These are phyloP conservation scores for Ichneumoninae sp. DNA, from an alignment of 2,888 invertebrate species.

Conservation along the genomic window DNA sequence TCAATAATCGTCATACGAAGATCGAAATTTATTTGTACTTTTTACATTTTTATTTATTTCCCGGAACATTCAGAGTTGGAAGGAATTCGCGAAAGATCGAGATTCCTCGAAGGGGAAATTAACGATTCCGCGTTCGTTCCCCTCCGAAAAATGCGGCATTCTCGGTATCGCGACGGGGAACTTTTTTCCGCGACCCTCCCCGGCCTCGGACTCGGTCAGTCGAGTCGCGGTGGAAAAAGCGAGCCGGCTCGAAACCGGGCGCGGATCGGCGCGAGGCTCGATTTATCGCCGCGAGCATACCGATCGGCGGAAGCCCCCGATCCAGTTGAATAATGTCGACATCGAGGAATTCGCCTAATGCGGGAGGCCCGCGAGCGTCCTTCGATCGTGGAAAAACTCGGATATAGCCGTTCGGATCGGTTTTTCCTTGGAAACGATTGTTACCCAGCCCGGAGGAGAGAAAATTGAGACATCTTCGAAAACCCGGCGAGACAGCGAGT, in stretches of 20 bases:
- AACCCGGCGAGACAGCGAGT: conserved; percentile 2
- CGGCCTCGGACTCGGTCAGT: neutral
- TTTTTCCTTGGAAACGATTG: conserved; percentile 20
- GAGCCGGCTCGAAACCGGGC: neutral
- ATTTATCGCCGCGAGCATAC: conserved; percentile 26
- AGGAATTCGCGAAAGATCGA: conserved; percentile 67
- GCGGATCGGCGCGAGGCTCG: conserved; percentile 11
- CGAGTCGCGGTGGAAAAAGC: neutral
- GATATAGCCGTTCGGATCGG: neutral
- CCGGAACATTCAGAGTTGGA: neutral
- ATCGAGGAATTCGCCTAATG: conserved; percentile 34
- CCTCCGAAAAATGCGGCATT: conserved; percentile 23
- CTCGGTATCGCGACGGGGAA: neutral
- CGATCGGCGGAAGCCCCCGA: conserved; percentile 12
- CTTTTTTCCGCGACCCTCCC: conserved; percentile 10
- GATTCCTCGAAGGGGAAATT: conserved; percentile 68
- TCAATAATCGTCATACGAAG: no score
- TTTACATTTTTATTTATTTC: neutral
- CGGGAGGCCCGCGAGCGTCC: neutral
- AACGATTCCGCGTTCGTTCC: conserved; percentile 33
- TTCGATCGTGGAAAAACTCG: neutral
- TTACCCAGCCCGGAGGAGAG: neutral
- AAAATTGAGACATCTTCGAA: conserved; percentile 47
- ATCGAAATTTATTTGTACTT: no score
- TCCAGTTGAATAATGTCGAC: conserved; percentile 14